Base-by-base conservation (phyloP, 2,113 vertebrate species). In the Plotosus lineatus region DNA sequence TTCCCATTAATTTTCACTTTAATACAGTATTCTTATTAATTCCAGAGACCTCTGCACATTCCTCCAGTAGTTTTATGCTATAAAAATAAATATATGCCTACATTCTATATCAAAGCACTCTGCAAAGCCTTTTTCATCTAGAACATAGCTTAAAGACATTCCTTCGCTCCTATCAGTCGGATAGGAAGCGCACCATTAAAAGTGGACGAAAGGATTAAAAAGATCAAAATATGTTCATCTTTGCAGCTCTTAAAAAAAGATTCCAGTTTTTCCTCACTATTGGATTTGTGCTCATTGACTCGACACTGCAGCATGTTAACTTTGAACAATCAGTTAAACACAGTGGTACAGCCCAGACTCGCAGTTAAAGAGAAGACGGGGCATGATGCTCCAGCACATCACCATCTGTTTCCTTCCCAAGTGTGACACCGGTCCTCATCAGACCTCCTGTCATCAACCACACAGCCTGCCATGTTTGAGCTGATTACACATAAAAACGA, bases 21-120 rank as follows among this genome's bases (percentile, higher is more conserved):
- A 71, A 11, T 26, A 44, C 87, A 88, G 84, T 83, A 88, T 84
- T 82, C 84, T 80, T 83, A 72, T 88, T 92, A 88, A 91, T 88
- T 77, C 75, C 88, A 92, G 90, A 90, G 87, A 90, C 89, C 87
- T 87, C 86, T 90, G 73, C 86, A 86, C 84, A 46, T 89, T 89
- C 89, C 90, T 90, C 82, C 83, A 81, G 89, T 88, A 87, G 86
- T 90, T 69, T 88, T 89, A 89, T 91, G 91, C 90, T 89, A 84
- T 83, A 89, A 91, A 89, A 92, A 90, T 92, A 93, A 93, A 93
- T 93, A 93, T 93, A 93, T 92, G 92, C 92, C 92, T 92, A 91
- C 87, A 91, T 92, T 90, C 90, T 90, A 91, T 93, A 92, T 93
- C 91, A 92, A 92, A 93, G 91, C 86, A 68, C 75, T 69, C 42